These are phyloP conservation scores for Caenorhabditis briggsae DNA, from an alignment of 1,140 invertebrate species.

Conservation along the genomic window DNA sequence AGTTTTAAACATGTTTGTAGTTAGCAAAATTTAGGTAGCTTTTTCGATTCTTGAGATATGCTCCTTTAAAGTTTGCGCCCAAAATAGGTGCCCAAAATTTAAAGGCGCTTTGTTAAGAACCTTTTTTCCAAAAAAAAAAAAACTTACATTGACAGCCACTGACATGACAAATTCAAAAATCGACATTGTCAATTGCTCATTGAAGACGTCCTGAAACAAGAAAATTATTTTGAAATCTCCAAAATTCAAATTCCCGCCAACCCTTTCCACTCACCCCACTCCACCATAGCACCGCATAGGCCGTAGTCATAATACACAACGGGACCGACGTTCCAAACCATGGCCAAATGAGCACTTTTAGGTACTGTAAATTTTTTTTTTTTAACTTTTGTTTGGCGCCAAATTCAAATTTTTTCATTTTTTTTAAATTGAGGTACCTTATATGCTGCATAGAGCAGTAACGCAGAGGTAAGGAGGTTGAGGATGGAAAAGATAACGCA, in stretches of 20 bases:
- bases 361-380: conserved; percentile 65
- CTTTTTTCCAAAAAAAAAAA: background rate
- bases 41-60: too few relatives aligned
- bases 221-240: background rate
- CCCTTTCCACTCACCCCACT: conserved; percentile 66
- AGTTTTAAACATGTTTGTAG: too few relatives aligned
- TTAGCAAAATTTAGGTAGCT: too few relatives aligned
- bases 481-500: conserved; percentile 71
- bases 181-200: conserved; percentile 76
- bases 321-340: conserved; percentile 75
- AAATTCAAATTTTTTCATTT: background rate
- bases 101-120: too few relatives aligned
- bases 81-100: too few relatives aligned
- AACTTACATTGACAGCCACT: conserved; percentile 73
- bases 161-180: conserved; percentile 76
- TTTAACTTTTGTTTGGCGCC: background rate
- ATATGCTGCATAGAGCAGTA: conserved; percentile 72
- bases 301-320: conserved; percentile 71
- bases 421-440: too few relatives aligned
- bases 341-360: conserved; percentile 69
- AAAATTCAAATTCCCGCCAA: too few relatives aligned
- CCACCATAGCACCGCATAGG: conserved; percentile 77
- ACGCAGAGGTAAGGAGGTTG: conserved; percentile 70
- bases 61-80: too few relatives aligned
- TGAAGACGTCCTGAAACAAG: conserved; percentile 70